Base-by-base conservation (phyloP, 2,888 invertebrate species). In the Pseudococcus viburni region DNA sequence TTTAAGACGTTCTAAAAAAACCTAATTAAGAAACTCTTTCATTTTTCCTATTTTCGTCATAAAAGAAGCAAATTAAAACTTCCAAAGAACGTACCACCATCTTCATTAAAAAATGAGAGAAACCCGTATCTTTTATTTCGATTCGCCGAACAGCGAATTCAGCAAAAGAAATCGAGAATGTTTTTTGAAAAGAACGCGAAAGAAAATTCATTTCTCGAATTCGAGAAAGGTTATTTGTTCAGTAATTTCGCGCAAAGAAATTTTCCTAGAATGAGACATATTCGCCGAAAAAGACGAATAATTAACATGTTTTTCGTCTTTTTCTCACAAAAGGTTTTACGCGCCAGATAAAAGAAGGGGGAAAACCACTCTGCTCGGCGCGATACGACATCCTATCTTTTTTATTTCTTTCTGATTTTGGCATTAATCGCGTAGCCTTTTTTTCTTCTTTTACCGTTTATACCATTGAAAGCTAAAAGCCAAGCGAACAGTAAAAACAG, bases 181-280 rank as follows among this genome's bases (percentile, higher is more conserved):
- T 86, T 86, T 68, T 85, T 86, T 51, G 51, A 80, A 80, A 87
- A 87, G 77, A 80, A 55, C 55, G 80, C 51, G 46, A 87, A 87
- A 80, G 80, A 87, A 87, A 87, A 87, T 87, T 87, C 80, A 87
- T 87, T 87, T 87, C 80, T 87, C 48, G 80, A 87, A 87, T 87
- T 80, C 80, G 73, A 87, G 55, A 80, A 80, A 87, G 77, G 80
- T 80, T 77, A 87, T 77, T 80, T 77, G 87, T 87, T 87, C 87
- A 80, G 87, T 87, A 80, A 87, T 87, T 87, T 87, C 55, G 77
- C 46, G 55, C 83, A 55, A 87, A 87, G 87, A 87, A 87, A 87
- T 87, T 87, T 87, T 87, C 87, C 39, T 77, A 87, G 80, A 87
- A 87, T 87, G 87, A 87, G 87, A 87, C 87, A 87, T 87, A 87